Evolutionary conservation across 2,113 vertebrate genomes (phyloP), one percentile per base, ranked within the genome.

Genomic region (Oreochromis niloticus): DNA sequence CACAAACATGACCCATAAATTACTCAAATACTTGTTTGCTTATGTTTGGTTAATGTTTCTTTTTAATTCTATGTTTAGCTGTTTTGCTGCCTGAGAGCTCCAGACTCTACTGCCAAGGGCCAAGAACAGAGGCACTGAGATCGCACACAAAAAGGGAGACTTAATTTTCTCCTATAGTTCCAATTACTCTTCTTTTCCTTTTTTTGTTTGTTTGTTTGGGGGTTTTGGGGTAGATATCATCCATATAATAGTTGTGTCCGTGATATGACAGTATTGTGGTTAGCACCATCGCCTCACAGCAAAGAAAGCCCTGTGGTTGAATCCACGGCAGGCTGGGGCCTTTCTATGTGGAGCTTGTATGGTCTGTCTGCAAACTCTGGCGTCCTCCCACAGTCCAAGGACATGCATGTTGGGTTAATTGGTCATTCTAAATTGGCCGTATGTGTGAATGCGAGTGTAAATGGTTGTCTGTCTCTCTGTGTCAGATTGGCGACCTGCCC

Each of bases 191-290:
- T 19, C 41, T 73, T 46, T 39, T 2, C 12, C 11, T 41, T 41
- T 71, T 14, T 43, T 41, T 71, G 63, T 71, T 41, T 71, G 12
- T 41, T 24, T 71, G 1, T 22, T 68, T 41, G 3, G 4, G 13
- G 0, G 0, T 4, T n/a, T 22, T 48, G 48, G 27, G 5, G 2
- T 48, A 30, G 12, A 48, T 30, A 75, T 17, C 24, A 48, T 27
- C 14, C 14, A 30, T 2, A 48, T 48, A 11, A 48, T 75, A 30
- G 24, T 75, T 75, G 68, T 1, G 14, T 75, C 24, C 1, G 4
- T 14, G 4, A 71, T 41, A 71, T 71, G 36, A 22, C n/a, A 24
- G 66, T 43, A 14, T 43, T 43, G 66, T 43, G 39, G 39, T 71
- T 71, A 13, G 12, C 3, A 24, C 4, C n/a, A 71, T 24, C 0